phyloP scores from a whole-genome alignment of 2,797 vertebrate species.

The Leptoclinus maculatus region DNA sequence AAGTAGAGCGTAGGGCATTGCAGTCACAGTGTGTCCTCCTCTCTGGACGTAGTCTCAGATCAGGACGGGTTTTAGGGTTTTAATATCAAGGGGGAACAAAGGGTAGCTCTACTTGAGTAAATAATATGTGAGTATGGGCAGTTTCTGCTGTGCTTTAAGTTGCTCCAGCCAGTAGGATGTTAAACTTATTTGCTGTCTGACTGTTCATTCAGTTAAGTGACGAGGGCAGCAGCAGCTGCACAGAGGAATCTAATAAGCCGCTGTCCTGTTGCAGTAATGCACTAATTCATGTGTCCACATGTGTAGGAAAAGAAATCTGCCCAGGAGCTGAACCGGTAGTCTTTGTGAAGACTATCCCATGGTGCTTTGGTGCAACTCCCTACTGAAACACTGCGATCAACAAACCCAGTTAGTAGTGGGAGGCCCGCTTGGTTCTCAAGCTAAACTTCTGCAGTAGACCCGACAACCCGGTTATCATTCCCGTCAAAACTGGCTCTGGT shows the following conservation, averaged over 20 bases:
- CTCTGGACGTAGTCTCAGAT: constrained; percentile 32
- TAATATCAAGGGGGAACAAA: constrained; percentile 24
- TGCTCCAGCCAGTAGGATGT: constrained; percentile 61
- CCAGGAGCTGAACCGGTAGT: constrained; percentile 51
- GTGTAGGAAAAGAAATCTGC: constrained; percentile 23
- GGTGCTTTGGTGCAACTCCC: constrained; percentile 79
- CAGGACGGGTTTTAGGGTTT: constrained; percentile 37
- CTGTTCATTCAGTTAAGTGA: constrained; percentile 42
- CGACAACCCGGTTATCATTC: constrained; percentile 41
- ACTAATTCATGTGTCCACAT: constrained; percentile 38
- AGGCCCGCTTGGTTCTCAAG: constrained; percentile 32
- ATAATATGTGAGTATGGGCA: constrained; percentile 21
- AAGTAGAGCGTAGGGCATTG: constrained; percentile 11
- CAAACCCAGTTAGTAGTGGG: constrained; percentile 45
- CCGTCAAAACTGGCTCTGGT: constrained; percentile 30
- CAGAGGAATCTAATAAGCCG: constrained; percentile 45
- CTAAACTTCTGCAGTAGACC: constrained; percentile 36
- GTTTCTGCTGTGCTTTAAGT: constrained; percentile 64
- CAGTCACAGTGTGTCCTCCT: constrained; percentile 33
- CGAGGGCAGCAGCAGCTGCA: constrained; percentile 30
- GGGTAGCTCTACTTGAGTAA: constrained; percentile 38
- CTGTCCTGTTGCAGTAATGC: constrained; percentile 62
- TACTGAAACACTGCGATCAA: constrained; percentile 60
- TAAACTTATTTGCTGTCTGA: constrained; percentile 52
- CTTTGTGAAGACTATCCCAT: constrained; percentile 54